A percentile compares a stretch with the other conserved stretches of the same genome.
Conservation (phyloP, 2,888 invertebrate species). For the Trachelus troglodyta region DNA sequence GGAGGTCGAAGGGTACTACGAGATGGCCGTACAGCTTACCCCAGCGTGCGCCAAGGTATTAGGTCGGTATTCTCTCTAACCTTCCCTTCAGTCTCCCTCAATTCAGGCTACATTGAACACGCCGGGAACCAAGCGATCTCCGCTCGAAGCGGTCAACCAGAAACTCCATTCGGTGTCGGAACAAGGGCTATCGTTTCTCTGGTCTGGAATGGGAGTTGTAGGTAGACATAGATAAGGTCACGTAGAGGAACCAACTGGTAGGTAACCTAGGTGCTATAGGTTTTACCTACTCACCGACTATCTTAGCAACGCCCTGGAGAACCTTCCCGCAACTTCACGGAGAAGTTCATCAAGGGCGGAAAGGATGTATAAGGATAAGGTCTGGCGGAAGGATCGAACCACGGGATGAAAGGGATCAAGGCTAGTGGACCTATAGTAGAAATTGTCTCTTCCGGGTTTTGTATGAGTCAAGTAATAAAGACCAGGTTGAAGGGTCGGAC, state of each 20-base stretch:
- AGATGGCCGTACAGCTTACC: slow-evolving; percentile 18
- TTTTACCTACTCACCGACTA: neutral
- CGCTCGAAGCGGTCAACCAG: slow-evolving; percentile 37
- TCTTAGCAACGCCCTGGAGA: neutral
- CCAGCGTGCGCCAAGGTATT: slow-evolving; percentile 29
- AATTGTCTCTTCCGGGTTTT: neutral
- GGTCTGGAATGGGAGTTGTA: neutral
- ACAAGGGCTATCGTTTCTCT: slow-evolving; percentile 36
- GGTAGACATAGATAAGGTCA: neutral
- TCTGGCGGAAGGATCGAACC: neutral
- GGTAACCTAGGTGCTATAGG: neutral
- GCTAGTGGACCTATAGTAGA: neutral
- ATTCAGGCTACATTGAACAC: slow-evolving; percentile 45
- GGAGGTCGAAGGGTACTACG: slow-evolving; percentile 10
- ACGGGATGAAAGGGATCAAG: neutral
- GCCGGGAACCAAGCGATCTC: slow-evolving; percentile 30
- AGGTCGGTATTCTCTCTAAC: slow-evolving; percentile 11
- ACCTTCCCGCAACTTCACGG: neutral
- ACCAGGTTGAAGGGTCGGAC: slow-evolving; percentile 29
- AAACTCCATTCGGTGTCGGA: slow-evolving; percentile 45
- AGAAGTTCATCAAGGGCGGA: too few species aligned
- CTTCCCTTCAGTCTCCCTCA: slow-evolving; percentile 20
- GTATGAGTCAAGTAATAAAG: neutral
- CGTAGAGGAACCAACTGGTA: neutral
- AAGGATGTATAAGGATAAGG: neutral